Evolutionary conservation across 1,140 invertebrate species (phyloP), one percentile per base, ranked within the genome.

Genomic region (Caenorhabditis remanei): DNA sequence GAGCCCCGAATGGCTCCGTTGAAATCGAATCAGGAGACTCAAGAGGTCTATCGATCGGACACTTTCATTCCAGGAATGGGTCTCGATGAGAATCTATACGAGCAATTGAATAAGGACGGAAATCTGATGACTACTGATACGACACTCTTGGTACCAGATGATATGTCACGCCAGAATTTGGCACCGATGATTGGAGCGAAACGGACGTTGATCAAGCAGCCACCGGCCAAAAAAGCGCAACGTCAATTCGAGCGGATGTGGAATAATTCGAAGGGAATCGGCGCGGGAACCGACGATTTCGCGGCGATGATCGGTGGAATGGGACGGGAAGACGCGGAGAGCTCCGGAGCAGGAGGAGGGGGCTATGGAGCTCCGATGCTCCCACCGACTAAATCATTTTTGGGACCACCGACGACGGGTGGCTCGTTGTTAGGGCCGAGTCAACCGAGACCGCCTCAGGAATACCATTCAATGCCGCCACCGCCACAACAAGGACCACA

Each of bases 11-110:
- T 85, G 50, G 61, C 61, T 24, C 50, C 63, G 48, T 6, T 14
- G 21, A 79, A 79, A 24, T 19, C 71, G 4, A 50, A 7, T 53
- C 9, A 14, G 14, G 46, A 79, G 46, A n/a, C 43, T 16, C 71
- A 79, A 16, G 71, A 79, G n/a, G 19, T n/a, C 11, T 79, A 79
- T 24, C n/a, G n/a, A 50, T n/a, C 71, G 43, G 71, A 50, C 24
- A 84, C 83, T 7, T 61, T 58, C 9, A 61, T 98, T 92, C 97
- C 97, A 63, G 97, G 97, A 46, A 97, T 98, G 96, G 97, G 97
- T 24, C 95, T 97, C 24, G 97, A 98, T 92, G 96, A 97, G 91
- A 86, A 91, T 24, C 85, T 92, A 4, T 84, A 79, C 40, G 88
- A 90, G 63, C 87, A 87, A 19, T 90, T 92, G 89, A 91, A 91